phyloP scores from a whole-genome alignment of 2,113 vertebrate species.

The Ammospiza caudacuta region DNA sequence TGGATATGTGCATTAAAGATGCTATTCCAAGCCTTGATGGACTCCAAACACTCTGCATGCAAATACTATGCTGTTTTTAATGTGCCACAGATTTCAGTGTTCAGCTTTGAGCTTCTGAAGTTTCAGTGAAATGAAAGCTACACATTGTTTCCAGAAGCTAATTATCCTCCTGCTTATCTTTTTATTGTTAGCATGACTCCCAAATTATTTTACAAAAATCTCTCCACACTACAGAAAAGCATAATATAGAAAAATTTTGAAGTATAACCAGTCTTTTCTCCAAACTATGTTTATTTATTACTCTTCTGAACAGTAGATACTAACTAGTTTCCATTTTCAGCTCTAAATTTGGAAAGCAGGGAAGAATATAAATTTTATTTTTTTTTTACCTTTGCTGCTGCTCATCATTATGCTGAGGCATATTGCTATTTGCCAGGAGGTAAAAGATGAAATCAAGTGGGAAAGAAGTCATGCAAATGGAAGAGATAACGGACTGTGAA shows the following conservation, averaged over 20 bases:
- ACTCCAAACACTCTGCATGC: not conserved
- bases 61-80: not conserved
- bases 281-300: not conserved
- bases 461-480: not conserved
- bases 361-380: not conserved
- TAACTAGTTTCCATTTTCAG: not conserved
- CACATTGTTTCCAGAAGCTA: not conserved
- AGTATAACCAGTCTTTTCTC: not conserved
- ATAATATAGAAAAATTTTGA: not conserved
- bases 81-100: not conserved
- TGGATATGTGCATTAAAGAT: not conserved
- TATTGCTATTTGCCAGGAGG: not conserved
- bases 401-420: not conserved
- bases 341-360: not conserved
- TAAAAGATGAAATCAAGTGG: constrained; percentile 12
- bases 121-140: not conserved
- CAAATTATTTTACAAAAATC: not conserved
- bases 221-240: not conserved
- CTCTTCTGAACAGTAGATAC: not conserved
- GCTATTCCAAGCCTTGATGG: not conserved
- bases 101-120: not conserved
- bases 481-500: constrained; percentile 3
- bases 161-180: not conserved
- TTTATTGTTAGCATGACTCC: not conserved
- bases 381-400: not conserved